phyloP scores from a whole-genome alignment of 2,888 invertebrate genomes.

The Anthrax anthrax region DNA sequence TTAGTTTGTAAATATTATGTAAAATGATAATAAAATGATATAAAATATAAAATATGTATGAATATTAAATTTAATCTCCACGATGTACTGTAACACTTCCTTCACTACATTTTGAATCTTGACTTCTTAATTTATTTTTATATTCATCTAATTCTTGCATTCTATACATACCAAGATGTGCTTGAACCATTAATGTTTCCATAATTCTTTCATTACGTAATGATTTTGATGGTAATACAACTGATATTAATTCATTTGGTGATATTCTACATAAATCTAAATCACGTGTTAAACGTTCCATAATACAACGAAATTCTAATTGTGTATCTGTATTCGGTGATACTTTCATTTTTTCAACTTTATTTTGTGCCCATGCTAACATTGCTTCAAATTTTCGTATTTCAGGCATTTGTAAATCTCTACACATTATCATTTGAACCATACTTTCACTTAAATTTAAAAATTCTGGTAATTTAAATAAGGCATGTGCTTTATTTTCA shows the following conservation, averaged over 20 bases:
- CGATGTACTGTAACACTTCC: constrained; percentile 39
- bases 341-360: constrained; percentile 52
- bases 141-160: constrained; percentile 83
- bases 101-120: constrained; percentile 74
- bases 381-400: constrained; percentile 86
- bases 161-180: constrained; percentile 82
- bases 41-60: too few relatives aligned
- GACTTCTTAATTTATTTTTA: constrained; percentile 71
- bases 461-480: constrained; percentile 75
- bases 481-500: constrained; percentile 70
- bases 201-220: constrained; percentile 84
- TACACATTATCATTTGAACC: constrained; percentile 88
- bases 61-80: background rate
- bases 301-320: constrained; percentile 81
- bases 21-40: too few relatives aligned
- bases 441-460: constrained; percentile 82
- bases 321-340: constrained; percentile 71
- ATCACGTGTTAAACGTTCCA: constrained; percentile 81
- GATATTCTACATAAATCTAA: constrained; percentile 81
- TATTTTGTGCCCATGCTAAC: constrained; percentile 78
- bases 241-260: constrained; percentile 83
- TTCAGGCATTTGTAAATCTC: constrained; percentile 79
- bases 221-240: constrained; percentile 82
- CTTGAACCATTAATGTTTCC: constrained; percentile 86
- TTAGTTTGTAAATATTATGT: too few relatives aligned